Evolutionary conservation across 2,888 invertebrate species (phyloP).

Genomic region (Caradrina kadenii): DNA sequence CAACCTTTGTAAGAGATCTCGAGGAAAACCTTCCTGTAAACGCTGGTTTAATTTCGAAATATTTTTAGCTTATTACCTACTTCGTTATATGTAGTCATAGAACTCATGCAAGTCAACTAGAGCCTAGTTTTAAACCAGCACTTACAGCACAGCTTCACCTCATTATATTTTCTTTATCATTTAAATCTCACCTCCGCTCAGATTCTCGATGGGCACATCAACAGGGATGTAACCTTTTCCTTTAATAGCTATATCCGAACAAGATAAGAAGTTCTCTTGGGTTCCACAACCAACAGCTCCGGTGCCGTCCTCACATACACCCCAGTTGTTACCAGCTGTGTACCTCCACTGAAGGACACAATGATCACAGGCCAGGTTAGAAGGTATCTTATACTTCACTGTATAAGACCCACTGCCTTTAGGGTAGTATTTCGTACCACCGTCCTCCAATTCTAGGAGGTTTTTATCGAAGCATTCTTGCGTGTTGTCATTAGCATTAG

Average conservation of each 20-base stretch:
- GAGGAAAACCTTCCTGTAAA: background rate
- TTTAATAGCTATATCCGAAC: constrained; percentile 94
- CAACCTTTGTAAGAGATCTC: constrained; percentile 32
- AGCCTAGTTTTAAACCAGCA: constrained; percentile 10
- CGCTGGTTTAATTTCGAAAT: background rate
- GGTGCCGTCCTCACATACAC: constrained; percentile 92
- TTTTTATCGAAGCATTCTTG: constrained; percentile 94
- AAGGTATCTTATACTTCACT: constrained; percentile 91
- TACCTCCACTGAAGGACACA: constrained; percentile 97
- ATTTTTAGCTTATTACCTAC: constrained; percentile 12
- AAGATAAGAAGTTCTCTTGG: constrained; percentile 96
- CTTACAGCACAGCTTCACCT: constrained; percentile 3
- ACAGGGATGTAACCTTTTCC: constrained; percentile 66
- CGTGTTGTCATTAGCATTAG: constrained; percentile 92
- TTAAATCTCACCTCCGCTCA: constrained; percentile 47
- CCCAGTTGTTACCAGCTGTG: constrained; percentile 96
- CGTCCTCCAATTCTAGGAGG: constrained; percentile 89
- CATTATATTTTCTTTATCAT: constrained; percentile 12
- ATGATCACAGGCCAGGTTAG: constrained; percentile 93
- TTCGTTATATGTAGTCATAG: background rate
- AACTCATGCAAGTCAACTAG: no score
- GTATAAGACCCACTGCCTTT: constrained; percentile 93
- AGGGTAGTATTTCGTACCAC: constrained; percentile 92
- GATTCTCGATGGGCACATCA: constrained; percentile 24
- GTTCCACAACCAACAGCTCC: constrained; percentile 95